Evolutionary conservation across 2,888 invertebrate genomes (phyloP), one percentile per base, ranked within the genome.

Genomic region (Dioctria rufipes): DNA sequence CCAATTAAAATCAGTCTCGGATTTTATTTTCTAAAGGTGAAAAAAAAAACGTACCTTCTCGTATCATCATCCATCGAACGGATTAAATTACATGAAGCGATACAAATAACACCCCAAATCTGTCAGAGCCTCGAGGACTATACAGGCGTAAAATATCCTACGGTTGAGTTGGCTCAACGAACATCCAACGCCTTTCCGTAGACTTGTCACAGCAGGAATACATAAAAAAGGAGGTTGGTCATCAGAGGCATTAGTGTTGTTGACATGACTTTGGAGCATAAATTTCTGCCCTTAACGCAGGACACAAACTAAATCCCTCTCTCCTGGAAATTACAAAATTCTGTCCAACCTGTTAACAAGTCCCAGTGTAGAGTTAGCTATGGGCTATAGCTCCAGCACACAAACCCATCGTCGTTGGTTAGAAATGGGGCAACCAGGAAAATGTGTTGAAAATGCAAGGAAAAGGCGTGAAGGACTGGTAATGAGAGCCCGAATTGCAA

Each of bases 341-440:
- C 73, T 54, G 73, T 73, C 73, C 73, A 73, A 61, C 54, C 73
- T 73, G 73, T 73, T 73, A 73, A 60, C 73, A 58, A 73, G 73
- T 49, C 58, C 42, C 42, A 42, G 37, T 58, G 49, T 69, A 69
- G 25, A 69, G 51, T 43, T 42, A n/a, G 42, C 73, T 54, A 54
- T 58, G 5, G n/a, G 9, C 58, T 42, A 42, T 8, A 40, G 43
- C 43, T 73, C 11, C 73, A 73, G 60, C 58, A 9, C 25, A 25
- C 9, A 58, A 73, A 37, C 42, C 58, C 37, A 9, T 42, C n/a
- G 39, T 60, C 43, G 8, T 43, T 9, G 60, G 73, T 4, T 60
- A 13, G 43, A 60, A 40, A 39, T 60, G 58, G 73, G 73, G 40
- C 40, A 58, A n/a, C 58, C 43, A 37, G 60, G 60, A 73, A 73